Evolutionary conservation across 1,140 invertebrate species (phyloP), one percentile per base, ranked within the genome.

Genomic region (Kradibia gibbosae): DNA sequence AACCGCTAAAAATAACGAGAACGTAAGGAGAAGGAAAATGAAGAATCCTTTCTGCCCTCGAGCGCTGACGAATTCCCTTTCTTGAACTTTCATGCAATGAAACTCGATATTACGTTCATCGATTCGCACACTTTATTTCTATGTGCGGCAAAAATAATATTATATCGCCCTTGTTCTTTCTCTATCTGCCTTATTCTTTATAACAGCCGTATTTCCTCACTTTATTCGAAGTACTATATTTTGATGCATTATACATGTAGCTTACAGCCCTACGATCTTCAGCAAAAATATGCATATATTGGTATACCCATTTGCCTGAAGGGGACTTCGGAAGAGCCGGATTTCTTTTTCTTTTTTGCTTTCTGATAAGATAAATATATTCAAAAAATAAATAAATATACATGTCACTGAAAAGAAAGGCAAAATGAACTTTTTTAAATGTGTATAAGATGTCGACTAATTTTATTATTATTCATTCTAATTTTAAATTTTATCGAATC

Each of bases 51-150:
- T 55, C 67, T 55, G 13, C 48, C 77, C 31, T 39, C 20, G 1
- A 50, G 45, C 45, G 7, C 28, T 34, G 22, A n/a, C 60, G 25
- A 15, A 17, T 34, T 39, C 31, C 20, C 36, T 48, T 73, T 80
- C 53, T 80, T 28, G 28, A 53, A 48, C 57, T 74, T 80, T 62
- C 57, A 42, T 10, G 50, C 48, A 3, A 20, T 73, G 57, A 74
- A 74, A 72, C 78, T 80, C 55, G 17, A 73, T 73, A 80, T 67
- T 45, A 57, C 53, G 73, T 80, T 80, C 71, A 80, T 80, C 79
- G 79, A 80, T 80, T 67, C 39, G 76, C 76, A 34, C 76, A n/a
- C 65, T 78, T 55, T 50, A 42, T 74, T 65, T 79, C n/a, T 50
- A 57, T 50, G 5, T 42, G 1, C 17, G 34, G 15, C 25, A 67